Base-by-base conservation (phyloP, 2,888 invertebrate species). In the Azorinus chamasolen region DNA sequence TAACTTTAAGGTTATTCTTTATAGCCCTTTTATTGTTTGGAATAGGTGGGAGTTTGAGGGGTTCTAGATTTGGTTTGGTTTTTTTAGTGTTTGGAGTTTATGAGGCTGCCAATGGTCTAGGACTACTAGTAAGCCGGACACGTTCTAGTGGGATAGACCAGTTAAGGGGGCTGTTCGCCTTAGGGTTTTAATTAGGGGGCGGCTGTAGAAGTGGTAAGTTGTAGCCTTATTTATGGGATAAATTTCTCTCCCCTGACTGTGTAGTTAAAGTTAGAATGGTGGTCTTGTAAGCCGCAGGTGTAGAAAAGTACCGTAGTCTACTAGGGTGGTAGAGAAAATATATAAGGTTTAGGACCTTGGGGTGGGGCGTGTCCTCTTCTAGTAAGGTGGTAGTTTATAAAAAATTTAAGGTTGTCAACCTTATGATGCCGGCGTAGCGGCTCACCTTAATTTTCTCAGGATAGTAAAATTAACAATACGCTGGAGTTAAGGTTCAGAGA, bases 161-260 rank as follows among this genome's bases (percentile, higher is more conserved):
- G 14, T 14, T 20, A n/a, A n/a, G 18, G 4, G 20, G 45, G 4
- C 14, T 45, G n/a, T 45, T 45, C 14, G 4, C 20, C 5, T 45
- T 45, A 16, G 14, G 20, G 14, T 45, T 18, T 45, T 45, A 45
- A 45, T 45, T 10, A 14, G 45, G 14, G 20, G 37, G 37, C 55
- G 55, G 32, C 55, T 22, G 55, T 55, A 55, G 55, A 55, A 22
- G 55, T 37, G 39, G 20, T 39, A 37, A 55, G 8, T 55, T 55
- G 55, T 55, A 55, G 55, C 55, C 37, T 55, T 37, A 39, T 37
- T 55, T 55, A 55, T 55, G 55, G 32, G 55, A 37, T n/a, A 8
- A 5, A 55, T 20, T 18, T 45, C 45, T n/a, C 55, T 37, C 55
- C 18, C 37, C 32, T 32, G 32, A 10, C 32, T 32, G 32, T 32